Evolutionary conservation across 2,113 vertebrate species (phyloP).

Genomic region (Triplophysa rosa): DNA sequence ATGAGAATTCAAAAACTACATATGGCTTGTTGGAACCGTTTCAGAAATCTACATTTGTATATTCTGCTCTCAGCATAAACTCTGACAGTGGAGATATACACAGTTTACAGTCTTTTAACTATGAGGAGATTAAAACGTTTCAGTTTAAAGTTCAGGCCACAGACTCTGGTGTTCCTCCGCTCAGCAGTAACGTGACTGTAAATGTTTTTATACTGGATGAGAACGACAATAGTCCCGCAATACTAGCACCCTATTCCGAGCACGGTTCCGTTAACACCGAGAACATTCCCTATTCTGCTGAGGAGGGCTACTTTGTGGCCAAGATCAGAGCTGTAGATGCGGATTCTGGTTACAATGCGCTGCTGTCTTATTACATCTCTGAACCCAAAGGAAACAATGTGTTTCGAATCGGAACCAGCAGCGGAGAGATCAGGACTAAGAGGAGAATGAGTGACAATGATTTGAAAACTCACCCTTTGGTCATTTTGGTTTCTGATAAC

Average conservation of each 20-base stretch:
- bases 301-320: slow-evolving; percentile 65
- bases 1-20: slow-evolving; percentile 77
- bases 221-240: slow-evolving; percentile 68
- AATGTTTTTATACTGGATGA: slow-evolving; percentile 70
- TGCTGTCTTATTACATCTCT: slow-evolving; percentile 67
- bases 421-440: slow-evolving; percentile 70
- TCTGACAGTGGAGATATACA: slow-evolving; percentile 70
- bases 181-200: slow-evolving; percentile 70
- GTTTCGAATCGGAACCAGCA: slow-evolving; percentile 66
- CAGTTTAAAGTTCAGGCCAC: slow-evolving; percentile 74
- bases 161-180: slow-evolving; percentile 71
- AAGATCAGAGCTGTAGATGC: slow-evolving; percentile 68
- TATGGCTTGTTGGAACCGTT: slow-evolving; percentile 74
- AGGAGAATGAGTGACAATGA: slow-evolving; percentile 70
- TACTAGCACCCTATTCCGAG: slow-evolving; percentile 65
- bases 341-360: slow-evolving; percentile 67
- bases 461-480: slow-evolving; percentile 63
- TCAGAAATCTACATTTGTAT: slow-evolving; percentile 51
- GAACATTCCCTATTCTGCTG: slow-evolving; percentile 65
- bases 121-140: slow-evolving; percentile 71
- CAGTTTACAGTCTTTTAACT: slow-evolving; percentile 69
- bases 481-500: slow-evolving; percentile 67
- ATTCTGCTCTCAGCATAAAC: slow-evolving; percentile 67
- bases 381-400: slow-evolving; percentile 66
- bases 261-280: slow-evolving; percentile 63